These are phyloP conservation scores for Thymelicus lineola DNA, from an alignment of 2,888 invertebrate species.

Conservation along the genomic window DNA sequence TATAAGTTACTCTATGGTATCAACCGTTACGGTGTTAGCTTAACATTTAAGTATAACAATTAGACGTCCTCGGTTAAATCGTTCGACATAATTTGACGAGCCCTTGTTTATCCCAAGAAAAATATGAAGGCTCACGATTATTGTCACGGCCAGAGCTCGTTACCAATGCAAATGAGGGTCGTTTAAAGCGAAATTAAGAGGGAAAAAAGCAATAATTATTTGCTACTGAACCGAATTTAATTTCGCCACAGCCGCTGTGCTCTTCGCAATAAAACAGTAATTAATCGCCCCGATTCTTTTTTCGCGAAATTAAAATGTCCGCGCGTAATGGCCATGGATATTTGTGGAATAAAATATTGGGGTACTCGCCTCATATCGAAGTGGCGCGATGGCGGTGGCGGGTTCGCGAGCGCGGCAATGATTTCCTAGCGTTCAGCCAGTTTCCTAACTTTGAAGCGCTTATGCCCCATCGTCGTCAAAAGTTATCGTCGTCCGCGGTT, in stretches of 20 bases:
- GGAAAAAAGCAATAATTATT: constrained; percentile 44
- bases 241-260: constrained; percentile 39
- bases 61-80: neutral
- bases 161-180: constrained; percentile 39
- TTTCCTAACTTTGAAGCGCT: constrained; percentile 4
- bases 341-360: constrained; percentile 34
- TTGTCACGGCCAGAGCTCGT: constrained; percentile 37
- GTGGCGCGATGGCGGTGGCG: neutral
- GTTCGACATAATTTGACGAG: constrained; percentile 9
- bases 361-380: constrained; percentile 16
- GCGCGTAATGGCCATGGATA: constrained; percentile 35
- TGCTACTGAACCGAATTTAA: constrained; percentile 46
- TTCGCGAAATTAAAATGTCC: constrained; percentile 45
- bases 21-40: too few species aligned
- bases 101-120: constrained; percentile 27
- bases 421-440: neutral
- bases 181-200: constrained; percentile 38
- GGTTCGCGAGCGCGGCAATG: constrained; percentile 4
- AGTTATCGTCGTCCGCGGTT: constrained; percentile 1
- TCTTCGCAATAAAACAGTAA: constrained; percentile 45
- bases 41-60: neutral
- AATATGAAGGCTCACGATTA: constrained; percentile 33
- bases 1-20: too few species aligned
- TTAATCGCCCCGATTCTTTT: constrained; percentile 44
- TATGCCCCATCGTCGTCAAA: neutral